Conservation (phyloP, 2,888 invertebrate species). For the Quadriops clusia region DNA sequence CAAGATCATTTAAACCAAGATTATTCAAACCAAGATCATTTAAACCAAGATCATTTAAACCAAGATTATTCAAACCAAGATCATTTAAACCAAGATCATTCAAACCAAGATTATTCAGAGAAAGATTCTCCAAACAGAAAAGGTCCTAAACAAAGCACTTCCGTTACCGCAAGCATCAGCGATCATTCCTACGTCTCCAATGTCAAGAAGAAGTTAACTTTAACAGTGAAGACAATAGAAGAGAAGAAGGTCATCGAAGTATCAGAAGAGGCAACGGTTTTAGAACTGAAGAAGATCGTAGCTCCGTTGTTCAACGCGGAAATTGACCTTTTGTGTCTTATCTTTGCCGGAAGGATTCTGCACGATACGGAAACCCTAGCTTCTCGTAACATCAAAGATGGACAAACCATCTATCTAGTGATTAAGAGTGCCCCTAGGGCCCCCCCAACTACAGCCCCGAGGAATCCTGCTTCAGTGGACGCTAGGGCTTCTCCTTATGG, state of each 20-base stretch:
- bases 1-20: too few species aligned
- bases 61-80: too few species aligned
- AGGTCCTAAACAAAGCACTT: too few species aligned
- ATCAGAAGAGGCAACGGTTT: conserved; percentile 69
- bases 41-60: too few species aligned
- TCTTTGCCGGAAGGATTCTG: conserved; percentile 98
- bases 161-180: too few species aligned
- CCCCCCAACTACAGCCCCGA: conserved; percentile 40
- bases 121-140: too few species aligned
- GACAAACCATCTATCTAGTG: conserved; percentile 89
- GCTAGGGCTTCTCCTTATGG: conserved; percentile 13
- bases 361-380: conserved; percentile 84
- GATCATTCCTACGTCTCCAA: too few species aligned
- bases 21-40: too few species aligned
- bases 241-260: conserved; percentile 81
- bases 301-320: conserved; percentile 75
- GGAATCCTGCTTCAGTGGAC: conserved; percentile 8
- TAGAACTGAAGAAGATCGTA: conserved; percentile 76
- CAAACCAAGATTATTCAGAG: too few species aligned
- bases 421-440: conserved; percentile 66
- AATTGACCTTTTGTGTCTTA: conserved; percentile 83
- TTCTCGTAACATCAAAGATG: conserved; percentile 88
- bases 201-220: conserved; percentile 49
- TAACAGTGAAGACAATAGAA: conserved; percentile 91
- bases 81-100: too few species aligned